Evolutionary conservation across 2,113 vertebrate genomes (phyloP), one percentile per base, ranked within the genome.

Genomic region (Noctilio leporinus): DNA sequence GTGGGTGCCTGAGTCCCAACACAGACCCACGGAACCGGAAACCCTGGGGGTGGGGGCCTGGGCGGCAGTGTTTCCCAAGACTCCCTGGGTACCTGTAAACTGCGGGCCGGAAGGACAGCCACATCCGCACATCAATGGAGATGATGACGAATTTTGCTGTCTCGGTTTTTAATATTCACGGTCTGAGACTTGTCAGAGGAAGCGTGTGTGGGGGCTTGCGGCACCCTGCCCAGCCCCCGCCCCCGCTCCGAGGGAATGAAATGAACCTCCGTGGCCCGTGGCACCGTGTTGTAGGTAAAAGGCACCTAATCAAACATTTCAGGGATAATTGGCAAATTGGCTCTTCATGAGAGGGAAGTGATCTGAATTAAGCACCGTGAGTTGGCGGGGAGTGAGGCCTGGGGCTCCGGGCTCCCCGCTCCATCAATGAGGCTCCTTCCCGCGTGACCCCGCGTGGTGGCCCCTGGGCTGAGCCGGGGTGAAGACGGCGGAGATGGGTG

Each of bases 241-340:
- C 84, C 40, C 91, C 90, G 69, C 93, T 89, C 89, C 51, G 80
- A 51, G 59, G 81, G 65, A 81, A 96, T 38, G 28, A 73, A 94
- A 12, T 43, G 70, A 87, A 90, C 40, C 89, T 67, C 15, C 64
- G 40, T 67, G 73, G 86, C 92, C 93, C 47, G 47, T 9, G 84
- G 67, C 80, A 90, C 45, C 53, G 24, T 55, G 64, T 93, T 78
- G 82, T 92, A 87, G 43, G 93, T 95, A 30, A 94, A 96, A 96
- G 69, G 5, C 0, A 91, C 59, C 89, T 86, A 91, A 96, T 91
- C 65, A 95, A 95, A 80, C 80, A 80, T 92, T 95, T 95, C 93
- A 97, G 81, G 24, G 43, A 38, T 94, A 70, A 89, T 94, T 95
- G 53, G 93, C 86, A 97, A 96, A 97, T 53, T 93, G 92, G 62